These are phyloP conservation scores for Aethes cnicana DNA, from an alignment of 2,888 invertebrate species.

Conservation along the genomic window DNA sequence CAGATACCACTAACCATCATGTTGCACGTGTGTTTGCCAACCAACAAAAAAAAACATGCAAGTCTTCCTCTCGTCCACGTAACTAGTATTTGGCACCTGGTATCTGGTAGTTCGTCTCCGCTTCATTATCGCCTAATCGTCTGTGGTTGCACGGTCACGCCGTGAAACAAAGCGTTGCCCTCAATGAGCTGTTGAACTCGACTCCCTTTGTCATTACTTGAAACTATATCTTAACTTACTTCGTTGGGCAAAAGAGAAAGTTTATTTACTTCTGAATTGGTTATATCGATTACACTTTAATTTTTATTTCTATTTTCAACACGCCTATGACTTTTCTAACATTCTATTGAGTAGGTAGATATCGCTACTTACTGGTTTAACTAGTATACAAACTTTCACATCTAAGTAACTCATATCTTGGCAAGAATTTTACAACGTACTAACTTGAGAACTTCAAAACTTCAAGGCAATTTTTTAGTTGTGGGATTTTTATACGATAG, in stretches of 20 bases:
- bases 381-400: slow-evolving; percentile 27
- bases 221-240: neutral
- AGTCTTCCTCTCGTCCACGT: slow-evolving; percentile 32
- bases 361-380: slow-evolving; percentile 14
- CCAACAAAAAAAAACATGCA: too few species aligned
- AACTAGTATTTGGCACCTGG: slow-evolving; percentile 26
- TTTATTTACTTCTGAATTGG: neutral
- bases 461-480: neutral
- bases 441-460: neutral
- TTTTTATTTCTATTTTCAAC: too few species aligned
- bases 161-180: slow-evolving; percentile 49
- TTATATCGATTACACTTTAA: too few species aligned
- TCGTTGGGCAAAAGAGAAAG: neutral
- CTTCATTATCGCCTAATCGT: slow-evolving; percentile 39
- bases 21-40: too few species aligned
- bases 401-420: slow-evolving; percentile 30
- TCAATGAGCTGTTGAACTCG: slow-evolving; percentile 40
- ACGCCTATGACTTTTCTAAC: too few species aligned
- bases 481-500: too few species aligned
- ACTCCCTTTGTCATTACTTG: slow-evolving; percentile 11
- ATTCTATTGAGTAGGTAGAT: slow-evolving; percentile 7
- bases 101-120: slow-evolving; percentile 31
- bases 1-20: too few species aligned
- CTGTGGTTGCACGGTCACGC: slow-evolving; percentile 37
- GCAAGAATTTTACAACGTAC: slow-evolving; percentile 12